Percentiles rank a stretch among this genome's conserved stretches.
Conservation (phyloP, 2,797 vertebrate genomes). For the Betta splendens region DNA sequence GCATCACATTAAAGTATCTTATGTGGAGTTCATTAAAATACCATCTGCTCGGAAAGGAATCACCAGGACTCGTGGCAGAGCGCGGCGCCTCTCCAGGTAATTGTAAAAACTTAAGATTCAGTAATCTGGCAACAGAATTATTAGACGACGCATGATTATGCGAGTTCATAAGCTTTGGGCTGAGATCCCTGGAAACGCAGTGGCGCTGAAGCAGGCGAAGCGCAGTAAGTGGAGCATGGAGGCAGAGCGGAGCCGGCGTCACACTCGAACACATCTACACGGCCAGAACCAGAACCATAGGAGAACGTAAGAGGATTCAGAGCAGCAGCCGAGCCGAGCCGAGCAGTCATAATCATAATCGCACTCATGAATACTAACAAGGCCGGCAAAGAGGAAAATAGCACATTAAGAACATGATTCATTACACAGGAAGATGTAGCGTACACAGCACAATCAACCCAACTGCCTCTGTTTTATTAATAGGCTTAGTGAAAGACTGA, state of each 20-base stretch:
- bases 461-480: slow-evolving; percentile 42
- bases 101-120: slow-evolving; percentile 40
- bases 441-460: slow-evolving; percentile 35
- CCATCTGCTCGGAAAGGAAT: slow-evolving; percentile 62
- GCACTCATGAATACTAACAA: slow-evolving; percentile 62
- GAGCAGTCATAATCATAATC: slow-evolving; percentile 39
- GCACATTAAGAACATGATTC: slow-evolving; percentile 55
- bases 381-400: slow-evolving; percentile 29
- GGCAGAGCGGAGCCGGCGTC: slow-evolving; percentile 38
- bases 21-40: slow-evolving; percentile 65
- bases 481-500: slow-evolving; percentile 40
- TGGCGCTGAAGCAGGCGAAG: slow-evolving; percentile 50
- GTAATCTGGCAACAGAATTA: slow-evolving; percentile 49
- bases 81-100: slow-evolving; percentile 53
- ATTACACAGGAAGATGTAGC: slow-evolving; percentile 34
- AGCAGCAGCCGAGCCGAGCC: slow-evolving; percentile 31
- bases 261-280: slow-evolving; percentile 42
- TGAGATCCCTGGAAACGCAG: slow-evolving; percentile 51
- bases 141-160: slow-evolving; percentile 55
- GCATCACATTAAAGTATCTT: slow-evolving; percentile 52
- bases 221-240: slow-evolving; percentile 60
- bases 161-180: slow-evolving; percentile 52
- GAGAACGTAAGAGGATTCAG: slow-evolving; percentile 44
- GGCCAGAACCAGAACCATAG: slow-evolving; percentile 44
- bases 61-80: slow-evolving; percentile 48